Evolutionary conservation across 1,140 invertebrate species (phyloP), one percentile per base, ranked within the genome.

Genomic region (Atta colombica): DNA sequence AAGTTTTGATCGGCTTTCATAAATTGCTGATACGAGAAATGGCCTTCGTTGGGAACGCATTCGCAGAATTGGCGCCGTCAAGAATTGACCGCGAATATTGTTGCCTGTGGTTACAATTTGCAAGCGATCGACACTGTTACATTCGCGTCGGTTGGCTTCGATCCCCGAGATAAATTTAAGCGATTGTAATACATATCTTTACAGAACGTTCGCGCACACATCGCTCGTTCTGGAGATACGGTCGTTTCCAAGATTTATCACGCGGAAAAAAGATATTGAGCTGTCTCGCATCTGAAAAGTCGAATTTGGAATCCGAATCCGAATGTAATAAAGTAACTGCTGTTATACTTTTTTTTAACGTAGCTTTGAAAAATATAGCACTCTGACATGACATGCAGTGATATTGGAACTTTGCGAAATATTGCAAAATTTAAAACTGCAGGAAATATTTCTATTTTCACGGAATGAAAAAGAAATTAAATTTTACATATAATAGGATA

Each of bases 41-140:
- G 35, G 39, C 18, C 39, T 61, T 82, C 55, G 53, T 82, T 58
- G 80, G 39, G 28, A 60, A 72, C 51, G 80, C 45, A 72, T 58
- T 84, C 28, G 55, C 45, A 31, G 69, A 61, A 84, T 84, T 61
- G 68, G 80, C 80, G 35, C 68, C 53, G 39, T 35, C 53, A 35
- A 74, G 80, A 74, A 82, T 82, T 84, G 68, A 71, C 80, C 80
- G 55, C 69, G 80, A 82, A 82, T 74, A 82, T 82, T 71, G 68
- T 61, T 82, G 66, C 78, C 78, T 60, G 80, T 60, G 80, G 69
- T 84, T 74, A 74, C 69, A 84, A 84, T 61, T 53, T 84, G 68
- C 80, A n/a, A 60, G 69, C 55, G 68, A 74, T 74, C 80, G 69
- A 49, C 68, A 63, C 39, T 61, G 80, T 74, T 74, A 74, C 58